Conservation (phyloP, 37 sponge, comb jelly and placozoan species). For the Spongilla lacustris region DNA sequence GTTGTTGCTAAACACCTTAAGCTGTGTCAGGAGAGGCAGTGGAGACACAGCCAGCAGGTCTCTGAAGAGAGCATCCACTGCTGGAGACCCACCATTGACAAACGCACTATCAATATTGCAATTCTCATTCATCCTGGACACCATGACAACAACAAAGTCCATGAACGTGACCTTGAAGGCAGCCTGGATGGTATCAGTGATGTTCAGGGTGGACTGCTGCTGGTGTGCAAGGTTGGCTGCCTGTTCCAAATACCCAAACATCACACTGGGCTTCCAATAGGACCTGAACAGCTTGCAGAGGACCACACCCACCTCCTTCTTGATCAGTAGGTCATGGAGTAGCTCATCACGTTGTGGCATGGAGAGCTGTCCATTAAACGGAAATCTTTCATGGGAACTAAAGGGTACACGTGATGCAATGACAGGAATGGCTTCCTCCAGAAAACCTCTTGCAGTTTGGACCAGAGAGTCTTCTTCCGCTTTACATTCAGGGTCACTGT, state of each 20-base stretch:
- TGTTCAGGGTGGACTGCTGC: constrained; percentile 68
- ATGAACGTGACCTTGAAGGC: constrained; percentile 75
- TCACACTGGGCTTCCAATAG: constrained; percentile 80
- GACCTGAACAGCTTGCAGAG: constrained; percentile 67
- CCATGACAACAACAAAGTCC: constrained; percentile 84
- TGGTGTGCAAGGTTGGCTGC: constrained; percentile 56
- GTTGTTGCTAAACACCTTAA: constrained; percentile 57
- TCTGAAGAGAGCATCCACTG: constrained; percentile 53
- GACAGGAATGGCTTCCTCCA: constrained; percentile 55
- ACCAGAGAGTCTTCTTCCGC: constrained; percentile 12
- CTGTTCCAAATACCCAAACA: constrained; percentile 74
- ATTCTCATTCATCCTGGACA: constrained; percentile 71
- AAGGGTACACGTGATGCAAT: constrained; percentile 59
- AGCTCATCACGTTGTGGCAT: constrained; percentile 14
- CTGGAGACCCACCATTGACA: constrained; percentile 15
- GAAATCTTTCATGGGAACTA: constrained; percentile 7
- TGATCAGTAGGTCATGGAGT: constrained; percentile 42
- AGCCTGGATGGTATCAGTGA: constrained; percentile 74
- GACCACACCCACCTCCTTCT: constrained; percentile 59
- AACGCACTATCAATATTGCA: constrained; percentile 76
- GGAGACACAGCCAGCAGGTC: constrained; percentile 44
- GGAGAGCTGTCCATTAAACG: constrained; percentile 51
- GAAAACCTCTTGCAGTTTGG: constrained; percentile 26
- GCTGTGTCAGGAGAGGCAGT: constrained; percentile 61
- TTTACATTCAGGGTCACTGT: not conserved